A percentile compares a stretch with the other conserved stretches of the same genome.
Evolutionary conservation across 1,140 invertebrate genomes (phyloP).

Genomic region (Berghia stephanieae): DNA sequence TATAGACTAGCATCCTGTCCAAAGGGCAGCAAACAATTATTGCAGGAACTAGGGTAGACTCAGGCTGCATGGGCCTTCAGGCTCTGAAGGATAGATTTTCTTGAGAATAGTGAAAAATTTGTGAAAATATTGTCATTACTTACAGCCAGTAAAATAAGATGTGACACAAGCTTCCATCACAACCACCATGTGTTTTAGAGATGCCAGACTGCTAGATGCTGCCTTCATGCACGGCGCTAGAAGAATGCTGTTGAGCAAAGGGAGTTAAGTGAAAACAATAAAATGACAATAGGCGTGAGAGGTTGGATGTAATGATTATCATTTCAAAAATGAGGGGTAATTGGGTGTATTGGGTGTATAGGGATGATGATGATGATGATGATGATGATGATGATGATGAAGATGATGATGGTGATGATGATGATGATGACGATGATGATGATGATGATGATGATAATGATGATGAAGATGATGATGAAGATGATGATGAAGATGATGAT

Average conservation of each 20-base stretch:
- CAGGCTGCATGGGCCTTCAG: not conserved
- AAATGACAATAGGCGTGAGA: no score
- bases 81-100: not conserved
- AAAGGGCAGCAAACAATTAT: not conserved
- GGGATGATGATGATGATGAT: constrained; percentile 3
- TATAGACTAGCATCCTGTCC: no score
- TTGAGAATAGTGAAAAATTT: not conserved
- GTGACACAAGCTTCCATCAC: constrained; percentile 62
- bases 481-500: constrained; percentile 3
- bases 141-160: constrained; percentile 58
- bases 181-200: constrained; percentile 55
- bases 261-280: no score
- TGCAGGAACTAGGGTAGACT: not conserved
- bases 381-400: constrained; percentile 2
- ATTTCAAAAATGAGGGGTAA: no score
- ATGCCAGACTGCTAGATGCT: constrained; percentile 56
- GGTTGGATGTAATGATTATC: no score
- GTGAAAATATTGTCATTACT: constrained; percentile 15
- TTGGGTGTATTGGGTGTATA: no score
- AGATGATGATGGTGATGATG: not conserved
- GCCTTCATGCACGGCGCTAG: constrained; percentile 58
- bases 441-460: constrained; percentile 4
- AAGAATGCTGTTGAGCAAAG: constrained; percentile 57
- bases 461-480: not conserved
- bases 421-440: constrained; percentile 7